Evolutionary conservation across 1,140 invertebrate genomes (phyloP).

Genomic region (Bathynomus jamesi): DNA sequence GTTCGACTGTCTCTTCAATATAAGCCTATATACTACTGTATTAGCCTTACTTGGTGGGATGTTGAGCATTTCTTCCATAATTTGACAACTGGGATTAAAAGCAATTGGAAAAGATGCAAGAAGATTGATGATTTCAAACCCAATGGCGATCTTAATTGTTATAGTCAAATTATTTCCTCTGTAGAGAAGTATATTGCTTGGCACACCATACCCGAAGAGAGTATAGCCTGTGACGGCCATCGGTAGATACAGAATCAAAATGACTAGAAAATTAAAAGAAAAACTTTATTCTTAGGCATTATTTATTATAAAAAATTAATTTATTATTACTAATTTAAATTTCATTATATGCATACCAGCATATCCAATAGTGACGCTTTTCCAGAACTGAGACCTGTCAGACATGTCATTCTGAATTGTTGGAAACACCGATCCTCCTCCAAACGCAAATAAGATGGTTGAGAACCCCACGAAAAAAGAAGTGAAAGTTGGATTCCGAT

Average conservation of each 20-base stretch:
- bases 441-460: constrained; percentile 58
- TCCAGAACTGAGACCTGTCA: constrained; percentile 38
- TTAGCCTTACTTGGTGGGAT: constrained; percentile 56
- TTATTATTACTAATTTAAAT: too few species aligned
- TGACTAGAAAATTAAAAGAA: constrained; percentile 45
- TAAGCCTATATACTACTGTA: too few species aligned
- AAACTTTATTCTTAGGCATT: too few species aligned
- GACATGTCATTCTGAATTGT: constrained; percentile 58
- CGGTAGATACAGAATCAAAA: constrained; percentile 52
- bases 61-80: constrained; percentile 58
- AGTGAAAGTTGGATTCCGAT: constrained; percentile 32
- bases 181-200: constrained; percentile 49
- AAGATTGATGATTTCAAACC: constrained; percentile 54
- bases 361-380: constrained; percentile 38
- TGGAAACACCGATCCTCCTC: constrained; percentile 59
- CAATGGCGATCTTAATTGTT: constrained; percentile 48
- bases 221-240: constrained; percentile 51
- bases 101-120: constrained; percentile 56
- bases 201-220: constrained; percentile 51
- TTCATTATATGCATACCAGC: constrained; percentile 38
- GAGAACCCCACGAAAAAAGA: constrained; percentile 57
- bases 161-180: constrained; percentile 45
- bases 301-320: too few species aligned
- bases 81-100: constrained; percentile 57
- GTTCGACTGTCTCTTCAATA: too few species aligned